Evolutionary conservation across 2,113 vertebrate species (phyloP).

Genomic region (Lates calcarifer): DNA sequence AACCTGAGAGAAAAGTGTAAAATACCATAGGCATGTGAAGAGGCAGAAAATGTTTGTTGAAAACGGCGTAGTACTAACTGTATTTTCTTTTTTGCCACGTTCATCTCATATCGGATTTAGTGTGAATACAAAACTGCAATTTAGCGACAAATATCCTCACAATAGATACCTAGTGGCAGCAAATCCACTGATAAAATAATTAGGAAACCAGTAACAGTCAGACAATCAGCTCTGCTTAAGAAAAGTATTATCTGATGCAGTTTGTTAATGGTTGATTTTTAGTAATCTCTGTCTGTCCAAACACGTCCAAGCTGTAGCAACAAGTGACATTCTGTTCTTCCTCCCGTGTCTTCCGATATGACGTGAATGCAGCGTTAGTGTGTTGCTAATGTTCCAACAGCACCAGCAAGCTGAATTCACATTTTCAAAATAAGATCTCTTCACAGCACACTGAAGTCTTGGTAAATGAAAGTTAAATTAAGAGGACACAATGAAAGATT

Average conservation of each 20-base stretch:
- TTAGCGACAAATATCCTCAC: background rate
- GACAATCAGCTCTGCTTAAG: constrained; percentile 12
- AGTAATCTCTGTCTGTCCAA: background rate
- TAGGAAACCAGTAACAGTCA: background rate
- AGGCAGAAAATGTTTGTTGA: constrained; percentile 19
- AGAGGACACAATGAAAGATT: background rate
- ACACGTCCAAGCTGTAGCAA: background rate
- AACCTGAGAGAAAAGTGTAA: constrained; percentile 41
- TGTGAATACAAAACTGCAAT: constrained; percentile 29
- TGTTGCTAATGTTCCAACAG: constrained; percentile 34
- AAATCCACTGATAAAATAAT: constrained; percentile 12
- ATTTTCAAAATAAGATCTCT: constrained; percentile 8
- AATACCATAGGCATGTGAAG: constrained; percentile 48
- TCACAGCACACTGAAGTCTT: background rate
- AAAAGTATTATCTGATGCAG: background rate
- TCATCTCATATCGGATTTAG: constrained; percentile 44
- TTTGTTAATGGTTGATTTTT: background rate
- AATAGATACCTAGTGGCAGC: background rate
- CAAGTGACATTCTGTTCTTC: constrained; percentile 5
- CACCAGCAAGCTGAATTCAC: constrained; percentile 51
- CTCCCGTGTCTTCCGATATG: constrained; percentile 39
- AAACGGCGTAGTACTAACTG: constrained; percentile 31
- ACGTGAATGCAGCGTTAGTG: constrained; percentile 27
- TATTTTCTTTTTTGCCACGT: constrained; percentile 38
- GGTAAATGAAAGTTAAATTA: background rate